Percentiles rank a stretch among this genome's conserved stretches.
phyloP scores from a whole-genome alignment of 2,113 vertebrate species.

The Corythaeola cristata region DNA sequence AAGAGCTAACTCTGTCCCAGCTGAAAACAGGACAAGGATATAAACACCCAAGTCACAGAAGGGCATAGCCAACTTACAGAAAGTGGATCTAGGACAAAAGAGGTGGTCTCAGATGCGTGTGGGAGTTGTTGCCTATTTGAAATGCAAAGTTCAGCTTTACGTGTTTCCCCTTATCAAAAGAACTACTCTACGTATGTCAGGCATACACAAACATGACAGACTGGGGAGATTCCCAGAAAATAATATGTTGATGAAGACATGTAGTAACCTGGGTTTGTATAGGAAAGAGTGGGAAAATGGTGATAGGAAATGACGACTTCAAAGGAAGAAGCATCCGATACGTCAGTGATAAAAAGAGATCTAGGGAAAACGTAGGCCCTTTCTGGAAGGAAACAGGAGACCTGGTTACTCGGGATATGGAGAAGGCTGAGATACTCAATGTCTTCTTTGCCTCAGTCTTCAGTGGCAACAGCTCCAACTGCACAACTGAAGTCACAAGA shows the following conservation, averaged over 20 bases:
- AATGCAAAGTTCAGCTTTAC: neutral
- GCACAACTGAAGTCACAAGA: too few species aligned
- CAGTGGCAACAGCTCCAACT: too few species aligned
- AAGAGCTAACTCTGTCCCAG: too few species aligned
- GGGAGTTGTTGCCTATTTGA: neutral
- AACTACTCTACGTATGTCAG: neutral
- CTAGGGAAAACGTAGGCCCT: too few species aligned
- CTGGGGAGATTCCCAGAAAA: neutral
- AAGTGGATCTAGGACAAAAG: neutral
- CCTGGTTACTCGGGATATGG: too few species aligned
- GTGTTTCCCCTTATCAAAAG: neutral
- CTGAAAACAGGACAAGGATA: too few species aligned
- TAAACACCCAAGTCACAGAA: neutral
- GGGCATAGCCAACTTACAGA: rapidly evolving
- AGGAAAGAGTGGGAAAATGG: too few species aligned
- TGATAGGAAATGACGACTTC: neutral
- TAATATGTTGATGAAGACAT: neutral
- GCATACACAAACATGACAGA: neutral
- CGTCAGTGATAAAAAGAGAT: too few species aligned
- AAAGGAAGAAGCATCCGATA: neutral
- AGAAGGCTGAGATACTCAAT: too few species aligned
- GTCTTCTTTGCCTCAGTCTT: too few species aligned
- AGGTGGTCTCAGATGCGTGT: neutral
- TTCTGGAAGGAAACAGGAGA: too few species aligned
- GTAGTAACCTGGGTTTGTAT: neutral